Evolutionary conservation across 2,113 vertebrate species (phyloP), one percentile per base, ranked within the genome.

Genomic region (Trematomus loennbergii): DNA sequence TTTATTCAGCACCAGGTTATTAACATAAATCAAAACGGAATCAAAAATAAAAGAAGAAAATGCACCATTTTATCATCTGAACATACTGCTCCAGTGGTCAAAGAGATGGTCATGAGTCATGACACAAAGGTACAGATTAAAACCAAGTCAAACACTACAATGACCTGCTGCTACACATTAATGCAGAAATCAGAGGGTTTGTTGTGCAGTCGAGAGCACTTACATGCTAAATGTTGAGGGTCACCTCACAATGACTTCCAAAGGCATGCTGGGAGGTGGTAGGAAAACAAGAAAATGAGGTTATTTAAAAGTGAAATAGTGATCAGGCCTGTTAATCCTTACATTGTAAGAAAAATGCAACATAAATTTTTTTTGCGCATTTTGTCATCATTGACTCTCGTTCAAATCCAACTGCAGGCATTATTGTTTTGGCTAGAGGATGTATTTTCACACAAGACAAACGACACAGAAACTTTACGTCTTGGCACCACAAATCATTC

Each of bases 1-100:
- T 90, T 89, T 85, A 80, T 87, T 93, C 92, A 96, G 95, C 95
- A 96, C 95, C 95, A 94, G 90, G 83, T 94, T 88, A 72, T 82
- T 70, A 82, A 90, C 88, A 78, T 53, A 92, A 88, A 20, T 59
- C 66, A 75, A 59, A 79, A 36, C 59, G 75, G 65, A n/a, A 88
- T 71, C 40, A 48, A 75, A 72, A 18, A 12, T 40, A 71, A 81
- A 81, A 81, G 43, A 72, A 80, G 79, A 83, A 88, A 87, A 93
- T 90, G 92, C 92, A 93, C 91, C 86, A 25, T 91, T 92, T 90
- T 75, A 66, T 86, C 70, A 78, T 86, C 82, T 78, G 78, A 89
- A 83, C 82, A 59, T 79, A 87, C 82, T 82, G 77, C 85, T 84
- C 75, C 88, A 81, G 43, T 85, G 59, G 64, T 77, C 68, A 66